Evolutionary conservation across 2,888 invertebrate genomes (phyloP), one percentile per base, ranked within the genome.

Genomic region (Cephus nigrinus): DNA sequence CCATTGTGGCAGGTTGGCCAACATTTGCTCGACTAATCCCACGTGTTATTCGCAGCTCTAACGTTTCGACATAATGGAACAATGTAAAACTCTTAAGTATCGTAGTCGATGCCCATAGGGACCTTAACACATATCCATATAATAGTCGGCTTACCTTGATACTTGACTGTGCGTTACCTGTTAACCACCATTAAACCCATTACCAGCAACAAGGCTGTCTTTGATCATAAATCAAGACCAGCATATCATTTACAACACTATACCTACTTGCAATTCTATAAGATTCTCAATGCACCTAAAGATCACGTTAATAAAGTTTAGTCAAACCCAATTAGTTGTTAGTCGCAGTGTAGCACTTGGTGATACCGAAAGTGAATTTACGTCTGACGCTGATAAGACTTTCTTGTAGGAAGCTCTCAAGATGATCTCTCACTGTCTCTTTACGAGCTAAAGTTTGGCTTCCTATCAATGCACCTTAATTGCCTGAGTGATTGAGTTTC

Each of bases 1-100:
- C 88, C 85, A 90, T 90, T 89, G 90, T 87, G 88, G 87, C 83
- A 84, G 84, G 86, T 84, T 82, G 84, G 85, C 86, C 86, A 86
- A 87, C 87, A 86, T 89, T 88, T 86, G 86, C 86, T 83, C 86
- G 82, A 83, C 86, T 88, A 89, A 90, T 89, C 86, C 86, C 84
- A 79, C 82, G 83, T 82, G 86, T 86, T 85, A 84, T 85, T 82
- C 84, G 82, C 83, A 83, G 84, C 84, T 87, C 84, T 82, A 83
- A 86, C 83, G 80, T 78, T 76, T 69, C 76, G 32, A 75, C 75
- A 79, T 80, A 82, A 82, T 82, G 68, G 69, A 23, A 74, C 76
- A 73, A 81, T 79, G 82, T 77, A 78, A 81, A 82, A 81, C 80
- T 82, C 79, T 81, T 34, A 81, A 82, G 78, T 82, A 78, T 74